Base-by-base conservation (phyloP, 1,140 invertebrate species). In the Matsumurasca onukii region DNA sequence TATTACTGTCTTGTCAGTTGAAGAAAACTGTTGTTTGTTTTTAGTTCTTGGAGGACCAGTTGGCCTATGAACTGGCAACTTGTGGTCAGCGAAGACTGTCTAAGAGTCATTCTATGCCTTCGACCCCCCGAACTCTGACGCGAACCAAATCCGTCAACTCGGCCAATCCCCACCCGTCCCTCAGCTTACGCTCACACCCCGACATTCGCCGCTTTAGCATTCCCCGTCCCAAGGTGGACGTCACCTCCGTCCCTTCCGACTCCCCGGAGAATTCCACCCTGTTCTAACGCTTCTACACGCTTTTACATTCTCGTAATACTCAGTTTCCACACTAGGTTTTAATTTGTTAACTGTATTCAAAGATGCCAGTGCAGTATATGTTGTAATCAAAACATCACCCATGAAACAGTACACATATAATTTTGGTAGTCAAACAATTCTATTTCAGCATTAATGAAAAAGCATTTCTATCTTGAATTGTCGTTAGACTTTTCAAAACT, bases 31-130 rank as follows among this genome's bases (percentile, higher is more conserved):
- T 25, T 39, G n/a, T 68, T 27, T 55, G 31, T 70, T 67, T n/a
- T 20, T 55, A 70, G 64, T 52, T 67, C n/a, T 27, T 61, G 63
- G 69, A 66, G 63, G 39, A 20, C 9, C 49, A 57, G 52, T 68
- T 57, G 3, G 22, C 13, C 24, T 15, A 68, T 31, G 27, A 59
- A 29, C 29, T 55, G 66, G 52, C 31, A 22, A 31, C 51, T 20
- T 27, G 51, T 5, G 31, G 24, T 12, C 31, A 20, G 13, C 29
- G 52, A 3, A 45, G 30, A n/a, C 65, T 25, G 78, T 78, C 2
- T 73, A 85, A 49, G 80, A 82, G 0, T 77, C 83, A 3, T 84
- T 84, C 1, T 76, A 81, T 31, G 85, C 84, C 0, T 81, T 82
- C 3, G 72, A 85, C 0, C 77, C 81, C 73, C 71, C 80, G 39